These are phyloP conservation scores for Cyphomyrus discorhynchus DNA, from an alignment of 2,113 vertebrate species.

Conservation along the genomic window DNA sequence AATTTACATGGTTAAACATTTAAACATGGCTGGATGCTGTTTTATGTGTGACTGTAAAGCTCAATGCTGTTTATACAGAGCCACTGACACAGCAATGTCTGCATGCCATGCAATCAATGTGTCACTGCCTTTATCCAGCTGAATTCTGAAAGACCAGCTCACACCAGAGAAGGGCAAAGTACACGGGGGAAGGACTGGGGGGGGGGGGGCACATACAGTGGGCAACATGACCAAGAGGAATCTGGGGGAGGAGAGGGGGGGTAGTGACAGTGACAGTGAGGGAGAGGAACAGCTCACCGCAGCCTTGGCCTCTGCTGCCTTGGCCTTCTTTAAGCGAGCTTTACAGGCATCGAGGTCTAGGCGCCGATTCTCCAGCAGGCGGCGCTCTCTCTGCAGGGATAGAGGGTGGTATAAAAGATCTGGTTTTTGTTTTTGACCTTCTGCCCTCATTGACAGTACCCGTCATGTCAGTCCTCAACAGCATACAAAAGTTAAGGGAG, in stretches of 20 bases:
- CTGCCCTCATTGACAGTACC: not conserved
- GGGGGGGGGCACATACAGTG: too few relatives aligned
- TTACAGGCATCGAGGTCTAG: slow-evolving; percentile 77
- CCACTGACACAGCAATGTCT: not conserved
- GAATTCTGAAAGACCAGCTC: not conserved
- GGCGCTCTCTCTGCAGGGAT: slow-evolving; percentile 63
- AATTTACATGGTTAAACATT: not conserved
- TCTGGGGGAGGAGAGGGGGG: not conserved
- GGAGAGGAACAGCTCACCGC: slow-evolving; percentile 50
- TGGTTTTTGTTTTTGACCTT: not conserved
- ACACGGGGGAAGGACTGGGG: not conserved
- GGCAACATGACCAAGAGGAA: not conserved
- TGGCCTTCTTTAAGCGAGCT: slow-evolving; percentile 73
- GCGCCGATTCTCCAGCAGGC: slow-evolving; percentile 72
- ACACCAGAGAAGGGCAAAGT: not conserved
- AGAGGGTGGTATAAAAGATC: not conserved
- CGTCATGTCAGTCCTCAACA: too few relatives aligned
- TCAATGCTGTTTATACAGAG: not conserved
- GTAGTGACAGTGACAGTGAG: slow-evolving; percentile 7
- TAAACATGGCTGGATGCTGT: not conserved
- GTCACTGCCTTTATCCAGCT: not conserved
- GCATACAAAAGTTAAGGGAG: too few relatives aligned
- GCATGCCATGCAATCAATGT: not conserved
- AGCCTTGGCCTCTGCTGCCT: slow-evolving; percentile 73
- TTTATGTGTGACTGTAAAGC: not conserved